phyloP scores from a whole-genome alignment of 1,140 invertebrate species.

The Drosophila pallidifrons region DNA sequence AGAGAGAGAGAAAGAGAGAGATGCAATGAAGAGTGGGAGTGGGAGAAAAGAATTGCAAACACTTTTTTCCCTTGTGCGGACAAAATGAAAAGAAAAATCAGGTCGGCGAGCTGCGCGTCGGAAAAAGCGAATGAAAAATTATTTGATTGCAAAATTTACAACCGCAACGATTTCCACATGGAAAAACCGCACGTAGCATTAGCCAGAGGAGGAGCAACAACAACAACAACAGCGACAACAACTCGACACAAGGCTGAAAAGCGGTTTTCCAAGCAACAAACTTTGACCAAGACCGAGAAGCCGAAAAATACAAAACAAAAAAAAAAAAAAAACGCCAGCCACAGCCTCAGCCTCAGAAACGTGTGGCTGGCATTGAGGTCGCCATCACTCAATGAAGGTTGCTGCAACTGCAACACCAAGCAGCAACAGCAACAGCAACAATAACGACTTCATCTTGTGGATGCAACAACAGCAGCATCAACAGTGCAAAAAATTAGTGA shows the following conservation, averaged over 20 bases:
- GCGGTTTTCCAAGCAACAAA: slow-evolving; percentile 53
- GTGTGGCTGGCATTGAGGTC: slow-evolving; percentile 79
- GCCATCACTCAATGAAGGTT: slow-evolving; percentile 79
- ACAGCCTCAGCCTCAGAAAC: slow-evolving; percentile 58
- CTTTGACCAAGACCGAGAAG: slow-evolving; percentile 82
- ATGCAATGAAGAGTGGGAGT: not conserved
- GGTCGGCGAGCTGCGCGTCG: slow-evolving; percentile 63
- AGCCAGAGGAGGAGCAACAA: slow-evolving; percentile 36
- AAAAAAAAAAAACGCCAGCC: slow-evolving; percentile 42
- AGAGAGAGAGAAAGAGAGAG: not conserved
- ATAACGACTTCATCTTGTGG: slow-evolving; percentile 45
- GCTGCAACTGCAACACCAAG: slow-evolving; percentile 27
- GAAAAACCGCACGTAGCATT: slow-evolving; percentile 70
- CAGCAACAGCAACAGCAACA: slow-evolving; percentile 54
- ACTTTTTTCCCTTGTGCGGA: slow-evolving; percentile 56
- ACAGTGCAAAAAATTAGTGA: slow-evolving; percentile 37
- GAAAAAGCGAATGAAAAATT: slow-evolving; percentile 81
- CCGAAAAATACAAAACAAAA: slow-evolving; percentile 60
- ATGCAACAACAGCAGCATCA: slow-evolving; percentile 61
- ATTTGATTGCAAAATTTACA: slow-evolving; percentile 80
- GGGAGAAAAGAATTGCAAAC: slow-evolving; percentile 47
- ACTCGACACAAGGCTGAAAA: slow-evolving; percentile 42
- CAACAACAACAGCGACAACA: slow-evolving; percentile 10
- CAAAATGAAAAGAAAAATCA: slow-evolving; percentile 80
- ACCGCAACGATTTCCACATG: slow-evolving; percentile 73